Evolutionary conservation across 2,888 invertebrate genomes (phyloP), one percentile per base, ranked within the genome.

Genomic region (Tanytarsus gracilentus): DNA sequence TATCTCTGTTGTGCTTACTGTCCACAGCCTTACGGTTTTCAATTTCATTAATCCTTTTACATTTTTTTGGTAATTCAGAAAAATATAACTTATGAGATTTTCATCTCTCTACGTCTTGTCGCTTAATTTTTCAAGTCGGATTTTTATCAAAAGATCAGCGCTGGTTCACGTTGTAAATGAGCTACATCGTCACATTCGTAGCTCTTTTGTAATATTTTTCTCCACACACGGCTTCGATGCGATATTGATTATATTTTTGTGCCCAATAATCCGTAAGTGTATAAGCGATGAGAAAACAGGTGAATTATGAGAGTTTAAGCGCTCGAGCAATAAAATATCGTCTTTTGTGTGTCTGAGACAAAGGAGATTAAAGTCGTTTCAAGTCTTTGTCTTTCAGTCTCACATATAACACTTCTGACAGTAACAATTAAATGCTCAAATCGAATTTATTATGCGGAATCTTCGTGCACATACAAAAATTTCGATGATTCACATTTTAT

Each of bases 31-130:
- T n/a, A 44, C 44, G 18, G 21, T 18, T 39, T 55, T 55, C 25
- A 53, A 53, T 53, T 55, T 55, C 16, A 39, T 55, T 40, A 55
- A 55, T 55, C 55, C 40, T 55, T 55, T 55, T 55, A 18, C 49
- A 6, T 39, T 49, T 14, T 25, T 18, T 23, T 55, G 36, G 36
- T 23, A 26, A 23, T 44, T 44, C 44, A 40, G 7, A 16, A 11
- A 23, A 39, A 39, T 8, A 55, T 55, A 55, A 55, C 39, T 40
- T 55, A 55, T 23, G 23, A 39, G 55, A 39, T 55, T 55, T 55
- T 27, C 51, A 14, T 14, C 11, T 50, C 14, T n/a, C n/a, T n/a
- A n/a, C 27, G n/a, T 36, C 9, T 7, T 16, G 51, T 16, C 40
- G 39, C n/a, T 39, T 25, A 55, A 40, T 55, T 55, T 33, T 33